Evolutionary conservation across 2,113 vertebrate species (phyloP).

Genomic region (Malurus alboscapulatus): DNA sequence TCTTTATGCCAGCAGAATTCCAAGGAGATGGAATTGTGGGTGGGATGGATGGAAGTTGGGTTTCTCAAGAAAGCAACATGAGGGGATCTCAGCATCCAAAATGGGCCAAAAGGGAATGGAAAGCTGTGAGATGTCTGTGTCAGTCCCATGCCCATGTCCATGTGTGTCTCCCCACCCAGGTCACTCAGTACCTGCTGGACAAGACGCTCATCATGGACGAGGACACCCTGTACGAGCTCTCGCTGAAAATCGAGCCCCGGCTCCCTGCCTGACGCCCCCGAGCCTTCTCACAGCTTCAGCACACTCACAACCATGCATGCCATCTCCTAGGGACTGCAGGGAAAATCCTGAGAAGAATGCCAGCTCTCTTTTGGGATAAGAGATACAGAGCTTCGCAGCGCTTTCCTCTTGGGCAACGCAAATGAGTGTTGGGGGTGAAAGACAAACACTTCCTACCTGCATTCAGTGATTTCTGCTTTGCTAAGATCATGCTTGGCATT

Average conservation of each 20-base stretch:
- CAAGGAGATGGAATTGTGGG: background rate
- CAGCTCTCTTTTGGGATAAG: conserved; percentile 44
- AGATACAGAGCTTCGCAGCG: conserved; percentile 22
- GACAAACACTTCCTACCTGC: background rate
- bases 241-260: conserved; percentile 94
- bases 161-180: conserved; percentile 71
- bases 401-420: conserved; percentile 47
- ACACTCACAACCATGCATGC: conserved; percentile 49
- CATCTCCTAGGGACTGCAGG: background rate
- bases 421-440: conserved; percentile 31
- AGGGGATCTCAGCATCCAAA: background rate
- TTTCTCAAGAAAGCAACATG: background rate
- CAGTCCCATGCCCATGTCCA: background rate
- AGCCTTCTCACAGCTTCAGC: background rate
- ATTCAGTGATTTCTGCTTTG: conserved; percentile 2
- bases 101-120: background rate
- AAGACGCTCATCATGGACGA: conserved; percentile 95
- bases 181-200: conserved; percentile 95
- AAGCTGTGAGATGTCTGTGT: background rate
- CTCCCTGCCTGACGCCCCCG: conserved; percentile 87
- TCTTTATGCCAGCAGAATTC: background rate
- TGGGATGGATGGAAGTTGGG: background rate
- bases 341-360: background rate
- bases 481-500: background rate
- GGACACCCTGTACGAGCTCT: conserved; percentile 95